Conservation (phyloP, 2,113 vertebrate species). For the Grammomys surdaster region DNA sequence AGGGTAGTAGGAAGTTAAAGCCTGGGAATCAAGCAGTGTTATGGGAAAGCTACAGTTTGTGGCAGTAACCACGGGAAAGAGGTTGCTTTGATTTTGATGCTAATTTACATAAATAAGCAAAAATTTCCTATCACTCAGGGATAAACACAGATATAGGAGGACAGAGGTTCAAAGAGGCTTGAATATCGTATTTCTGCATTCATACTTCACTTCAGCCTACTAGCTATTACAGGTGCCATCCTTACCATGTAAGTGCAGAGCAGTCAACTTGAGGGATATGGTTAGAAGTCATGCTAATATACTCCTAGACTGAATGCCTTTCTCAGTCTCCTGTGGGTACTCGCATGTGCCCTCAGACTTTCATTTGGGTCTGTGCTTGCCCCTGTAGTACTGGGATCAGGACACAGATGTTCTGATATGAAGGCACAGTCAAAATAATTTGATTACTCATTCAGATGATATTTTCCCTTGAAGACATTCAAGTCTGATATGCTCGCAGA, state of each 20-base stretch:
- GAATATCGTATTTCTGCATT: not conserved
- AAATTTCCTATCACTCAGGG: not conserved
- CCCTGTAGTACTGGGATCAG: not conserved
- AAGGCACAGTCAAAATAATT: slow-evolving; percentile 33
- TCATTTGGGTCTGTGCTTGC: not conserved
- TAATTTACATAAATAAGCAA: slow-evolving; percentile 26
- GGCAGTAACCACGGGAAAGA: not conserved
- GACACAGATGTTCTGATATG: not conserved
- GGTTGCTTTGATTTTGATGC: not conserved
- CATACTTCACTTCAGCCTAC: not conserved
- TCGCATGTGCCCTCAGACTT: not conserved
- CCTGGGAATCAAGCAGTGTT: not conserved
- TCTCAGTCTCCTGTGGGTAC: not conserved
- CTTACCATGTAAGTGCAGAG: not conserved
- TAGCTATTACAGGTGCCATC: slow-evolving; percentile 37
- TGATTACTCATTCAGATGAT: slow-evolving; percentile 52
- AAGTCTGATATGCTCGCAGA: slow-evolving; percentile 45
- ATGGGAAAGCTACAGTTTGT: not conserved
- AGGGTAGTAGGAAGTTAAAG: not conserved
- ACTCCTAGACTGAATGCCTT: not conserved
- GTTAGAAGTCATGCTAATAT: slow-evolving; percentile 19
- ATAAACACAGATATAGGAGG: not conserved
- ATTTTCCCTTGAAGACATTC: slow-evolving; percentile 60
- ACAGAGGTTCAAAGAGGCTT: slow-evolving; percentile 1
- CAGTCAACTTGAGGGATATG: not conserved